These are phyloP conservation scores for Orthosia incerta DNA, from an alignment of 2,888 invertebrate genomes.

Conservation along the genomic window DNA sequence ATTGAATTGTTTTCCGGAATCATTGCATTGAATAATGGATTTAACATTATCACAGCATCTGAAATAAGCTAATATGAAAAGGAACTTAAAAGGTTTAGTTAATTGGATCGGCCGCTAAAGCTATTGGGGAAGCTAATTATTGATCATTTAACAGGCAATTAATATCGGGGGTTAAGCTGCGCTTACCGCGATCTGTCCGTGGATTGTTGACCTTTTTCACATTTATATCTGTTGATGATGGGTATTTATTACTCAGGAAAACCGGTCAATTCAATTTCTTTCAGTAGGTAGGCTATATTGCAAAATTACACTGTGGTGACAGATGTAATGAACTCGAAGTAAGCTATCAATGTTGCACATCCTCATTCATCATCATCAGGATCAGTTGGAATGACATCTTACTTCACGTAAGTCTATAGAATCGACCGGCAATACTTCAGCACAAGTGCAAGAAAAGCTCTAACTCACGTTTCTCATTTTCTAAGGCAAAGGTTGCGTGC, in stretches of 20 bases:
- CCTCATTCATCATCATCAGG: too few species aligned
- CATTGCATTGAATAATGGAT: conserved; percentile 10
- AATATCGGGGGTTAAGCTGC: neutral
- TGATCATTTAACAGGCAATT: neutral
- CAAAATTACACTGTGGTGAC: too few species aligned
- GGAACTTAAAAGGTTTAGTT: neutral
- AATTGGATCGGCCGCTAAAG: conserved; percentile 3
- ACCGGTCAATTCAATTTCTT: too few species aligned
- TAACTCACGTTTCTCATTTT: neutral
- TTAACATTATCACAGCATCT: neutral
- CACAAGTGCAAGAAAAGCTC: neutral
- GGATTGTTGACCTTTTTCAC: neutral
- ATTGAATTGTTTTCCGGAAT: conserved; percentile 7
- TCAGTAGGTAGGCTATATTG: too few species aligned
- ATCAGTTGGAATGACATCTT: too few species aligned
- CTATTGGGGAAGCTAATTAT: neutral
- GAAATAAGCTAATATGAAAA: conserved; percentile 3
- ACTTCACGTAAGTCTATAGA: too few species aligned
- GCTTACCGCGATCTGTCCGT: neutral
- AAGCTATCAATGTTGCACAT: too few species aligned
- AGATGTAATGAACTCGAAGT: too few species aligned
- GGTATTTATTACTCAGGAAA: too few species aligned
- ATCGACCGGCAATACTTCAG: neutral
- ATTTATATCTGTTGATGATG: neutral
- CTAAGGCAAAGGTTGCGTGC: too few species aligned